Base-by-base conservation (phyloP, 2,113 vertebrate genomes). In the Aspidoscelis tigris region DNA sequence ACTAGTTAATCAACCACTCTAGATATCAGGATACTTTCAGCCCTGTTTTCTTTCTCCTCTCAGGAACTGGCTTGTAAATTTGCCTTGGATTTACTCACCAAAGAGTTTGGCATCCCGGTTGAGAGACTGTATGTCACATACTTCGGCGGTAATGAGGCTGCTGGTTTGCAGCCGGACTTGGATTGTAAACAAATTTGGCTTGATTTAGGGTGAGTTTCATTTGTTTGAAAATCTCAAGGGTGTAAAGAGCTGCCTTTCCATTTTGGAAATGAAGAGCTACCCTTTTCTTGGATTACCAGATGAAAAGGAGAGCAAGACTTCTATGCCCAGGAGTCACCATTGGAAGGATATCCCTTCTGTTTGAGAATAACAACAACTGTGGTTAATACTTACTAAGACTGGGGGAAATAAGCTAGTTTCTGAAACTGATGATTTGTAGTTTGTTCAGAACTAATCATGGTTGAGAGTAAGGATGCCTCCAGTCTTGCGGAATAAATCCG, bases 161-260 rank as follows among this genome's bases (percentile, higher is more conserved):
- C 98, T 7, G 97, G 97, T 22, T 96, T 99, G 92, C 97, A 99
- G 50, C 96, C 98, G 0, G 98, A 99, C 91, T 92, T 99, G 93
- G 98, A 99, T 88, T 99, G 99, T 95, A 99, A 96, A 93, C 96
- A 99, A 94, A 99, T 99, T 89, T 99, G 99, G 99, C 93, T 97
- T n/a, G 95, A 98, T 90, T 87, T 99, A n/a, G 98, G 98, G 99
- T 99, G 93, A 97, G 96, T 87, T 55, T 12, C 6, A 39, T 7
- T 41, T 66, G 76, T 16, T 66, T 24, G 78, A 18, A 47, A 53
- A 70, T 71, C 33, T 39, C 20, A 26, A 12, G 8, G 33, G 5
- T 24, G 5, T 7, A 5, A 9, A 58, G 70, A 81, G 10, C 21
- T 24, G 77, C 21, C 43, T 58, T 14, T 1, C 0, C 71, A 5